These are phyloP conservation scores for Pseudopipra pipra DNA, from an alignment of 2,113 vertebrate species.

Conservation along the genomic window DNA sequence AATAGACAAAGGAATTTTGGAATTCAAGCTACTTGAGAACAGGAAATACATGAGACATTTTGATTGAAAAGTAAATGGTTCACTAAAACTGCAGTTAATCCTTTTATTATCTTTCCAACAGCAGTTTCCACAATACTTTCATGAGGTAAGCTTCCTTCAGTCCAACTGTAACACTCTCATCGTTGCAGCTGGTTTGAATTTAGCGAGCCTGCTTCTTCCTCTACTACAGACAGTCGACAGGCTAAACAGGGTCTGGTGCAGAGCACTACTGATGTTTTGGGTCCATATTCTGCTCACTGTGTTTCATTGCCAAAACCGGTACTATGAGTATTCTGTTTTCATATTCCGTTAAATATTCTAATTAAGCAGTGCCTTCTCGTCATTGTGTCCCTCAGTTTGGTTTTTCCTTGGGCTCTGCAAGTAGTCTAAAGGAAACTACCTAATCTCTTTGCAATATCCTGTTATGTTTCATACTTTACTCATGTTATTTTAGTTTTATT, in stretches of 20 bases:
- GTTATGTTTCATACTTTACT: constrained; percentile 94
- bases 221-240: constrained; percentile 28
- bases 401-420: constrained; percentile 70
- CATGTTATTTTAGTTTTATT: constrained; percentile 96
- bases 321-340: constrained; percentile 21
- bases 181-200: constrained; percentile 85
- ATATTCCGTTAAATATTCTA: constrained; percentile 47
- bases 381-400: constrained; percentile 19
- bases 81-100: constrained; percentile 89
- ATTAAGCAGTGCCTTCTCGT: constrained; percentile 37
- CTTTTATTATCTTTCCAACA: constrained; percentile 93
- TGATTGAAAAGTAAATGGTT: constrained; percentile 89
- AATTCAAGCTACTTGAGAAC: constrained; percentile 82
- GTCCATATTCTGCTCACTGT: background rate
- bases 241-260: constrained; percentile 26
- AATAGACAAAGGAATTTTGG: constrained; percentile 91
- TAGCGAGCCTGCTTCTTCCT: constrained; percentile 63
- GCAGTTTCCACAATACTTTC: constrained; percentile 86
- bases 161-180: constrained; percentile 83
- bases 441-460: constrained; percentile 99
- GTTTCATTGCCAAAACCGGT: constrained; percentile 28
- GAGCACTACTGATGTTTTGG: constrained; percentile 1
- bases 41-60: constrained; percentile 97
- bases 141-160: constrained; percentile 80
- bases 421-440: constrained; percentile 87